Percentiles rank a stretch among this genome's conserved stretches.
Evolutionary conservation across 1,140 invertebrate genomes (phyloP).

Genomic region (Globodera rostochiensis): DNA sequence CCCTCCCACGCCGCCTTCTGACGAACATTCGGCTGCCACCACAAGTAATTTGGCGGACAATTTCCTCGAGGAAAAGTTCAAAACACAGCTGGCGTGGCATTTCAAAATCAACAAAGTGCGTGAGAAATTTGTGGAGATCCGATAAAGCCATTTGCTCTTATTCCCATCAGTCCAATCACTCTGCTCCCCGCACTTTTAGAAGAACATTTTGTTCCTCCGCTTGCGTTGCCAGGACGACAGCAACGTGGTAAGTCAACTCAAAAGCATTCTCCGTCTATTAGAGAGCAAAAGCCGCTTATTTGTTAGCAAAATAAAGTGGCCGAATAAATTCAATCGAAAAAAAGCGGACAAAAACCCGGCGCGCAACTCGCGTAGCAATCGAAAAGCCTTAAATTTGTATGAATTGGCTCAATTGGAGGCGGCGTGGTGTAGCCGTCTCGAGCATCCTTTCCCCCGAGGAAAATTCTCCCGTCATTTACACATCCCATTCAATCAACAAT

Average conservation of each 20-base stretch:
- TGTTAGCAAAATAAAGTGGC: no score
- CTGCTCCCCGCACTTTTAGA: background rate
- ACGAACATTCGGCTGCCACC: background rate
- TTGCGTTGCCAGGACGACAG: constrained; percentile 23
- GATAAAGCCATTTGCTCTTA: constrained; percentile 1
- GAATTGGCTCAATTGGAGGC: no score
- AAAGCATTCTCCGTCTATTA: background rate
- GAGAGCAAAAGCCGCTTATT: no score
- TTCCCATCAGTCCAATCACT: background rate
- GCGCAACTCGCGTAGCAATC: no score
- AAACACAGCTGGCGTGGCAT: constrained; percentile 15
- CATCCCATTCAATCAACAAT: background rate
- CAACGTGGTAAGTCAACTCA: background rate
- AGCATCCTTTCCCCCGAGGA: no score
- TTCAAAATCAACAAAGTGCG: constrained; percentile 23
- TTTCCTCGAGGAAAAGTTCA: constrained; percentile 28
- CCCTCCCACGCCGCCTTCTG: background rate
- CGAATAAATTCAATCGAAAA: no score
- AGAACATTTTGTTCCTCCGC: constrained; percentile 25
- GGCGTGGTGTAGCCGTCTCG: no score
- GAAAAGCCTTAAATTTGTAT: no score
- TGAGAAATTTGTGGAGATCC: background rate
- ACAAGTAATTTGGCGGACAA: constrained; percentile 28
- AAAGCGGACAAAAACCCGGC: no score
- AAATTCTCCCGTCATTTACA: background rate